A percentile compares a stretch with the other conserved stretches of the same genome.
Evolutionary conservation across 2,797 vertebrate species (phyloP).

Genomic region (Coregonus ussuriensis): DNA sequence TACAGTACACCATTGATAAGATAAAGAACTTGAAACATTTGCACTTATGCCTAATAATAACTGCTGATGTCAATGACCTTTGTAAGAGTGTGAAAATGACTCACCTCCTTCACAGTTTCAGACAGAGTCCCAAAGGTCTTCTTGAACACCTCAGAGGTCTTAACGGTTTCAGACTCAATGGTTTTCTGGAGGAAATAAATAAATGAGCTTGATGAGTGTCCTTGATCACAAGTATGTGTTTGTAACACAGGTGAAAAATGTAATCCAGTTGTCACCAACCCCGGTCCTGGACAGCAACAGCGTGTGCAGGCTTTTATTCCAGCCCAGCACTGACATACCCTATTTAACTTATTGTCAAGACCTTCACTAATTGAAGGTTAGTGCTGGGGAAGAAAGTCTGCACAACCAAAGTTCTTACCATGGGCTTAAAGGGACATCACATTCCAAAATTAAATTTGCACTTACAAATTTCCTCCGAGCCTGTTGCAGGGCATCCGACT

Average conservation of each 20-base stretch:
- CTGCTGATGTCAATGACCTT: neutral
- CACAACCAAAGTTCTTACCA: neutral
- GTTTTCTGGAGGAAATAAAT: conserved; percentile 78
- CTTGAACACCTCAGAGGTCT: conserved; percentile 87
- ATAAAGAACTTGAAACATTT: neutral
- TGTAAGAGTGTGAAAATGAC: neutral
- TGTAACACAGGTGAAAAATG: no score
- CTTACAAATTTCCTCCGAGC: conserved; percentile 91
- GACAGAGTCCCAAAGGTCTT: conserved; percentile 85
- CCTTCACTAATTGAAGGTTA: neutral
- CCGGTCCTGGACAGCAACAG: neutral
- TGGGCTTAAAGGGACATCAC: neutral
- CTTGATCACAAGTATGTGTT: neutral
- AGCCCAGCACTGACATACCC: neutral
- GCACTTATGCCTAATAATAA: neutral
- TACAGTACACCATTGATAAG: no score
- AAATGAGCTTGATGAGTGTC: neutral
- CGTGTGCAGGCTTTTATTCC: neutral
- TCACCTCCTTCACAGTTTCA: conserved; percentile 86
- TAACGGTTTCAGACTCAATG: conserved; percentile 90
- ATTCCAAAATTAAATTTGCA: neutral
- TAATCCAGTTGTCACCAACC: neutral
- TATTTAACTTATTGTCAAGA: neutral
- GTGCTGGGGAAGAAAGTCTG: neutral
- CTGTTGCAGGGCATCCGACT: conserved; percentile 88